Conservation (phyloP, 2,797 vertebrate species). For the Cossypha dichroa region DNA sequence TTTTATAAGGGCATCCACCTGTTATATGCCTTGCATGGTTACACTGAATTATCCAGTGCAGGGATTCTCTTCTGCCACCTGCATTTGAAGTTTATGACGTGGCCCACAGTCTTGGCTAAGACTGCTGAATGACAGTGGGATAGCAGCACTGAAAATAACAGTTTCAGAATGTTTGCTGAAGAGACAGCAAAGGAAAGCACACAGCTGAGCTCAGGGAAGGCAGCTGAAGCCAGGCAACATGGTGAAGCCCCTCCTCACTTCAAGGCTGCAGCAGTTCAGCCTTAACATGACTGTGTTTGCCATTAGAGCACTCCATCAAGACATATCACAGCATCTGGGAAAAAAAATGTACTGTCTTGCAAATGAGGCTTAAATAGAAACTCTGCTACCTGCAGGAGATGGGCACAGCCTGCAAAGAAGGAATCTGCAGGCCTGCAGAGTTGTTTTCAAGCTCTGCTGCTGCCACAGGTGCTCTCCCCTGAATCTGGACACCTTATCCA, state of each 20-base stretch:
- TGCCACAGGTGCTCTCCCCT: background rate
- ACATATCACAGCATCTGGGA: background rate
- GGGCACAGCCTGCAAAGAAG: background rate
- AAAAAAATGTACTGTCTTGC: background rate
- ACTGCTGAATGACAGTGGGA: background rate
- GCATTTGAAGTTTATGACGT: background rate
- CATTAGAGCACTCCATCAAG: background rate
- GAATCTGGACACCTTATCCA: background rate
- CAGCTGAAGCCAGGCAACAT: fast-evolving
- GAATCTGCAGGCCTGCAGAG: fast-evolving
- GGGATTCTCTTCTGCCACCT: background rate
- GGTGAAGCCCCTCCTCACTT: background rate
- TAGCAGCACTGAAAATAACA: background rate
- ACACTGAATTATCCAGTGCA: background rate
- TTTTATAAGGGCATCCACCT: background rate
- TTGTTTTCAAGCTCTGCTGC: background rate
- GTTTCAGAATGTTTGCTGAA: background rate
- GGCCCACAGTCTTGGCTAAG: background rate
- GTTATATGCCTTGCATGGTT: background rate
- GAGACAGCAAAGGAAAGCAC: background rate
- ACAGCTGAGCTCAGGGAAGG: background rate
- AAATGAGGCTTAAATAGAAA: background rate
- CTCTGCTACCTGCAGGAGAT: background rate
- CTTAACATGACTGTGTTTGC: background rate
- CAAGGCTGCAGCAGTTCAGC: background rate